phyloP scores from a whole-genome alignment of 2,113 vertebrate species.

The Boulengerochromis microlepis region DNA sequence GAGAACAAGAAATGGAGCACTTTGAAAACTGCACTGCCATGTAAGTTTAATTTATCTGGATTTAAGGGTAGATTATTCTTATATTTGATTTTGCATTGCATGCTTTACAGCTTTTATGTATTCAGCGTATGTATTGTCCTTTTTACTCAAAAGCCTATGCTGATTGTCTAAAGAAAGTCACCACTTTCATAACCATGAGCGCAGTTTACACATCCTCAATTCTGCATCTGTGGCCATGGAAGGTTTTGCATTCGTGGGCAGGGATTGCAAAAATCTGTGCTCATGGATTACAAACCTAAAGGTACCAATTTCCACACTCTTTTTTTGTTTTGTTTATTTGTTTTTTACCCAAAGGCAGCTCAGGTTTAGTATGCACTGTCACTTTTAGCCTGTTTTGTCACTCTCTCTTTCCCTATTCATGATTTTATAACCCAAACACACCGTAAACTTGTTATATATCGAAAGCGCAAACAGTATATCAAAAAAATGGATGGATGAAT shows the following conservation, averaged over 20 bases:
- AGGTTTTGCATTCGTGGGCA: not conserved
- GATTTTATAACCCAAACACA: not conserved
- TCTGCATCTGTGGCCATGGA: not conserved
- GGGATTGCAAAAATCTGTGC: not conserved
- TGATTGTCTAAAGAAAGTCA: not conserved
- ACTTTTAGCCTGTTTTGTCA: not conserved
- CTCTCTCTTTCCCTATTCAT: not conserved
- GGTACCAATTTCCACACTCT: not conserved
- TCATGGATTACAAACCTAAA: not conserved
- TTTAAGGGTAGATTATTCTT: not conserved
- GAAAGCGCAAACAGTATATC: not conserved
- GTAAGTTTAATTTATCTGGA: not conserved
- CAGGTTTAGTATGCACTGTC: slow-evolving; percentile 9
- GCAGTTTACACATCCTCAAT: not conserved
- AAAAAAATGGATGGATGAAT: not conserved
- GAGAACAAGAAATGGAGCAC: not conserved
- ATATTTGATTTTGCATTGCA: not conserved
- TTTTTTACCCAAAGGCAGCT: not conserved
- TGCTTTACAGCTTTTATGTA: not conserved
- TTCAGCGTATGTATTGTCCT: not conserved
- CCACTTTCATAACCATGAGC: not conserved
- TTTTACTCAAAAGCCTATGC: not conserved
- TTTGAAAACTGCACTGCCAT: not conserved
- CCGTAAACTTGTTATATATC: not conserved
- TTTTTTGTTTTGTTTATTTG: not conserved